phyloP scores from a whole-genome alignment of 23 tunicate genomes.

The Trididemnum miniatum region DNA sequence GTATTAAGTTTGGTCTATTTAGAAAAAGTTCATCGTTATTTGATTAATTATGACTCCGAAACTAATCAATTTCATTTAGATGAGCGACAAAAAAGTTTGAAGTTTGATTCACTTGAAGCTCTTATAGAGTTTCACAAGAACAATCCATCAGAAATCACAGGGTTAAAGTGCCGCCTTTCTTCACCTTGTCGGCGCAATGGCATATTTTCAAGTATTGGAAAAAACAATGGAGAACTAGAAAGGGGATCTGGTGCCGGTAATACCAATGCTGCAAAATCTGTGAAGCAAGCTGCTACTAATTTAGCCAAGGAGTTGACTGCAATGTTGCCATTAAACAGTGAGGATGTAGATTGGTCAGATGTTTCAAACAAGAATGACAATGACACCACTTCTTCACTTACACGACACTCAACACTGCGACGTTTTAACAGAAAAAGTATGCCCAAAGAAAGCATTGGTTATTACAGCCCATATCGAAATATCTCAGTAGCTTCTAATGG shows the following conservation, averaged over 20 bases:
- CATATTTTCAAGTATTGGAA: neutral
- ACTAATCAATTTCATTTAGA: slow-evolving; percentile 15
- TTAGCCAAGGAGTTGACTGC: slow-evolving; percentile 16
- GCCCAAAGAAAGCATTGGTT: slow-evolving; percentile 63
- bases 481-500: neutral
- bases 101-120: slow-evolving; percentile 12
- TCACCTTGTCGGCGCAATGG: slow-evolving; percentile 33
- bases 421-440: slow-evolving; percentile 26
- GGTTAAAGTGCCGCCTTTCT: slow-evolving; percentile 37
- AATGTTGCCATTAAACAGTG: slow-evolving; percentile 8
- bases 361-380: neutral
- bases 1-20: slow-evolving; percentile 59
- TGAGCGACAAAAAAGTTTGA: slow-evolving; percentile 5
- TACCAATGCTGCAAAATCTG: neutral
- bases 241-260: neutral
- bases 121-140: slow-evolving; percentile 21
- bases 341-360: slow-evolving; percentile 43
- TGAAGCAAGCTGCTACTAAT: neutral
- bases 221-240: neutral
- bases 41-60: slow-evolving; percentile 32
- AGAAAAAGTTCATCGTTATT: slow-evolving; percentile 61
- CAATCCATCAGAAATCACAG: slow-evolving; percentile 24
- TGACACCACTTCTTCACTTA: neutral
- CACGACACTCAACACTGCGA: neutral
- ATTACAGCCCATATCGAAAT: slow-evolving; percentile 52